Evolutionary conservation across 1,140 invertebrate genomes (phyloP).

Genomic region (Solenopsis invicta): DNA sequence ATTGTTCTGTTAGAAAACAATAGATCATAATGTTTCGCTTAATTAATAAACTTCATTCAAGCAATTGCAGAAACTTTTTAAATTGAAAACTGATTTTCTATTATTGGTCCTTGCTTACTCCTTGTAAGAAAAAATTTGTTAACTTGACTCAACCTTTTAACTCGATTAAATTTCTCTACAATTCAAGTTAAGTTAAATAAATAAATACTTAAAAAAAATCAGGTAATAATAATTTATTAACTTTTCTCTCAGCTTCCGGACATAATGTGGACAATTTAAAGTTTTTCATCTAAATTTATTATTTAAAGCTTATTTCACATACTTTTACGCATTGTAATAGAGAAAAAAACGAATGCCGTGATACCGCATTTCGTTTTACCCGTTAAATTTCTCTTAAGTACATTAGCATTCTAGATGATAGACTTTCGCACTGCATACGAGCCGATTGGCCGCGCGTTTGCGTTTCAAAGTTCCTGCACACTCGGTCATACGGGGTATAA

Average conservation of each 20-base stretch:
- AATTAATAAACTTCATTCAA: too few relatives aligned
- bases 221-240: too few relatives aligned
- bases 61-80: too few relatives aligned
- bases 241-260: neutral
- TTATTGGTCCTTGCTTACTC: too few relatives aligned
- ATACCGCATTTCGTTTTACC: neutral
- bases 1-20: too few relatives aligned
- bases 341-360: neutral
- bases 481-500: slow-evolving; percentile 16
- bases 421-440: slow-evolving; percentile 13
- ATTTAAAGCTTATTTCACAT: neutral
- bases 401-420: neutral
- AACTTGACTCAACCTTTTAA: too few relatives aligned
- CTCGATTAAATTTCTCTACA: too few relatives aligned
- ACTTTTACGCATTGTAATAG: neutral
- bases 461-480: slow-evolving; percentile 47
- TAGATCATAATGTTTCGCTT: too few relatives aligned
- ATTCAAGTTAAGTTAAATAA: too few relatives aligned
- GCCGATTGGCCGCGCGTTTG: slow-evolving; percentile 11
- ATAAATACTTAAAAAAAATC: too few relatives aligned
- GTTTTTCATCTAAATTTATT: neutral
- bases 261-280: neutral
- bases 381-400: neutral
- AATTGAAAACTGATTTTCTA: too few relatives aligned
- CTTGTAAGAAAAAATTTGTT: too few relatives aligned